Evolutionary conservation across 1,140 invertebrate species (phyloP).

Genomic region (Stenopsyche tienmushanensis): DNA sequence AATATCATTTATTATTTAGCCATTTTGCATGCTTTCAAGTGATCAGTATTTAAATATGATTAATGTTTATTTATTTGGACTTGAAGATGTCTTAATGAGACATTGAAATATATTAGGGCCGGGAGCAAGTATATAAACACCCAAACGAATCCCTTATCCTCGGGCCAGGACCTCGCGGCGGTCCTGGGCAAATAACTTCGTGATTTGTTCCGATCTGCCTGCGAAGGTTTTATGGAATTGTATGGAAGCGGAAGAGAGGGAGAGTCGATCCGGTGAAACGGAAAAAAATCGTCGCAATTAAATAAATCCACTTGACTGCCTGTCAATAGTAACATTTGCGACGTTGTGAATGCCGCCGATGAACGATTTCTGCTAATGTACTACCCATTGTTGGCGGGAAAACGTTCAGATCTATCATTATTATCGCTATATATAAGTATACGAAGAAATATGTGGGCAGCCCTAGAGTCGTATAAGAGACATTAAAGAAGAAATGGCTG

Average conservation of each 20-base stretch:
- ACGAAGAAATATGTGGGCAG: too few relatives aligned
- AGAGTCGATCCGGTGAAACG: constrained; percentile 21
- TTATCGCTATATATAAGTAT: too few relatives aligned
- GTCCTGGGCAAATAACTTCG: background rate
- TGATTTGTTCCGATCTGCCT: constrained; percentile 1
- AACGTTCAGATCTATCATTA: constrained; percentile 12
- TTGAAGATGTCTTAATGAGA: background rate
- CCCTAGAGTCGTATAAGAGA: too few relatives aligned
- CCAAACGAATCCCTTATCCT: background rate
- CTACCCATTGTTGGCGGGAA: constrained; percentile 24
- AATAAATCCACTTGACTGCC: constrained; percentile 39
- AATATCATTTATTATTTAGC: too few relatives aligned
- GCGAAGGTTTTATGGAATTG: constrained; percentile 1
- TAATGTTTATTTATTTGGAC: background rate
- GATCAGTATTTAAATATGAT: background rate
- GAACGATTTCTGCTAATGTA: constrained; percentile 32
- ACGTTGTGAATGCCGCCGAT: constrained; percentile 25
- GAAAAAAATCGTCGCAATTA: constrained; percentile 42
- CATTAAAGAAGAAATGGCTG: too few relatives aligned
- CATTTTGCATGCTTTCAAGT: too few relatives aligned
- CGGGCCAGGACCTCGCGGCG: background rate
- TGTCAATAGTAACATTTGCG: constrained; percentile 35
- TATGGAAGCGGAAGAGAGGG: background rate
- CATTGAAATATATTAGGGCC: background rate
- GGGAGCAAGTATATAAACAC: constrained; percentile 1